Percentiles rank a stretch among this genome's conserved stretches.
These are phyloP conservation scores for Naso thynnoides DNA, from an alignment of 2,797 vertebrate genomes.

Conservation along the genomic window DNA sequence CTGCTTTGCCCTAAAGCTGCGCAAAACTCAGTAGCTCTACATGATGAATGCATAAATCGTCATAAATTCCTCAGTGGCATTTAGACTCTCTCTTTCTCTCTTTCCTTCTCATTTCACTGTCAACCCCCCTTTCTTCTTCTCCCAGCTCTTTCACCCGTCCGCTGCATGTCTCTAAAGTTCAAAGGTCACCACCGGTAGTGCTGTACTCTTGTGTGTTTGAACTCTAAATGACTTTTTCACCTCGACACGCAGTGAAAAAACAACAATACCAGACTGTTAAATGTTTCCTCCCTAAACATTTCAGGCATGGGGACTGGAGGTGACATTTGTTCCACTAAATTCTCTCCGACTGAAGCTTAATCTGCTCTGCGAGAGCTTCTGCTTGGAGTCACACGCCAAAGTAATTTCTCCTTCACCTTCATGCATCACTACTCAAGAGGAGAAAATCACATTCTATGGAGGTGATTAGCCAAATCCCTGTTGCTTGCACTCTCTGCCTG, in stretches of 20 bases:
- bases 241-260: constrained; percentile 27
- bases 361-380: constrained; percentile 44
- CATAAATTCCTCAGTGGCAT: constrained; percentile 71
- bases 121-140: constrained; percentile 31
- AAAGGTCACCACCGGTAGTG: constrained; percentile 50
- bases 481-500: constrained; percentile 6
- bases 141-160: constrained; percentile 55
- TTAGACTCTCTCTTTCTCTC: constrained; percentile 41
- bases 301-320: constrained; percentile 14
- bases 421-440: constrained; percentile 50
- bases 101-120: constrained; percentile 73
- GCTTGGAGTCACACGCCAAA: constrained; percentile 58
- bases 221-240: constrained; percentile 51
- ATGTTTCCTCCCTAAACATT: constrained; percentile 12
- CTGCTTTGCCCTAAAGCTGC: constrained; percentile 65
- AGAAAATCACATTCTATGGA: constrained; percentile 61
- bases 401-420: constrained; percentile 50
- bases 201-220: constrained; percentile 32
- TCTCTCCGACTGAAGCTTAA: constrained; percentile 41
- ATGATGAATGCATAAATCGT: constrained; percentile 76
- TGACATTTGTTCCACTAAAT: constrained; percentile 30
- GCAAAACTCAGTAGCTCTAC: constrained; percentile 54
- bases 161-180: constrained; percentile 31
- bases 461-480: constrained; percentile 54
- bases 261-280: background rate